Evolutionary conservation across 2,113 vertebrate genomes (phyloP), one percentile per base, ranked within the genome.

Genomic region (Polyodon spathula): DNA sequence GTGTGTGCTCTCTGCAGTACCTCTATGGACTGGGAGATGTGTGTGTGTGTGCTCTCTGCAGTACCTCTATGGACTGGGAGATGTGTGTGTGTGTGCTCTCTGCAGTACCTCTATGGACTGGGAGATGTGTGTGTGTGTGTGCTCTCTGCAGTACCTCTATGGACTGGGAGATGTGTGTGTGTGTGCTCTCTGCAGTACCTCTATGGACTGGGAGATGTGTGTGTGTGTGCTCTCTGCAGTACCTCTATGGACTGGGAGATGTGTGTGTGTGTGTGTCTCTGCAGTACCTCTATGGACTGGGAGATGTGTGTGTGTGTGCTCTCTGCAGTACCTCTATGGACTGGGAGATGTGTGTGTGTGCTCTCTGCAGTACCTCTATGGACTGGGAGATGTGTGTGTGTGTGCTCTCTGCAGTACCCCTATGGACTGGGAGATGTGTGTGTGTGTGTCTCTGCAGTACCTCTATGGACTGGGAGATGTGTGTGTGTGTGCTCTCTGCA

Each of bases 241-340:
- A 96, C 96, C 92, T 99, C 96, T n/a, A 99, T 98, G 59, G 95
- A 98, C 78, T 99, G 96, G 27, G 96, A 97, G 74, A 99, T 99
- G 85, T 98, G 92, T n/a, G n/a, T n/a, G n/a, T n/a, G n/a, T n/a
- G n/a, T n/a, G n/a, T n/a, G n/a, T n/a, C n/a, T n/a, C 43, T 7
- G 52, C 39, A 10, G 9, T 65, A 96, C 96, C 92, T 99, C 96
- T n/a, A 99, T 98, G 59, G 95, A 98, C 78, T 99, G 96, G 27
- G 96, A 97, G 74, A 99, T 99, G 85, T 98, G 92, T n/a, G n/a
- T n/a, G n/a, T n/a, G n/a, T n/a, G n/a, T n/a, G n/a, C n/a, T n/a
- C n/a, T n/a, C 43, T 7, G 52, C 39, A 10, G 9, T 65, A 96
- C 96, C 92, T 99, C 96, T n/a, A 99, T 98, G 59, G 95, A 98